These are phyloP conservation scores for Eupithecia inturbata DNA, from an alignment of 2,888 invertebrate genomes.

Conservation along the genomic window DNA sequence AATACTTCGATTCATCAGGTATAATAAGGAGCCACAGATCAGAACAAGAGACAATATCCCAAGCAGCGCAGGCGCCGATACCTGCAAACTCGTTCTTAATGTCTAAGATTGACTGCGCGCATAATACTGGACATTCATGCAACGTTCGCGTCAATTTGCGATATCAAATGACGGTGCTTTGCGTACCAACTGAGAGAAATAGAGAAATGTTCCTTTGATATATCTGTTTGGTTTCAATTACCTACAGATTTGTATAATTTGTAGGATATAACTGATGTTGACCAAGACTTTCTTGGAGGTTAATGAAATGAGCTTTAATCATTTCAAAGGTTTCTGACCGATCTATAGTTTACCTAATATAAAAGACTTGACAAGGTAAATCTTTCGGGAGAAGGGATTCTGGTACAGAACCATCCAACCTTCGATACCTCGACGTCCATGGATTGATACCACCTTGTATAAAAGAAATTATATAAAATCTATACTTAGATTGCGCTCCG, in stretches of 20 bases:
- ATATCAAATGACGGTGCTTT: conserved; percentile 26
- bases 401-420: too few species aligned
- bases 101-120: conserved; percentile 43
- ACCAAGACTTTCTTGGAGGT: conserved; percentile 1
- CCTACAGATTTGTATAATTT: conserved; percentile 9
- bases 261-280: neutral
- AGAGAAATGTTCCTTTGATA: conserved; percentile 18
- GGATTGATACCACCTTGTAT: too few species aligned
- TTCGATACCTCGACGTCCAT: too few species aligned
- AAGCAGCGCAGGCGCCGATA: neutral
- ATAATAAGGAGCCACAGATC: neutral
- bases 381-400: too few species aligned
- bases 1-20: neutral
- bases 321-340: neutral
- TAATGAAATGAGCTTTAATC: neutral
- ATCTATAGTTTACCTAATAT: neutral
- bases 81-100: conserved; percentile 6
- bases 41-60: neutral
- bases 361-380: neutral
- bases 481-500: too few species aligned
- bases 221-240: conserved; percentile 12
- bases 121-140: conserved; percentile 32
- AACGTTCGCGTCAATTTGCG: conserved; percentile 29
- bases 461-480: too few species aligned
- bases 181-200: conserved; percentile 19